phyloP scores from a whole-genome alignment of 2,888 invertebrate genomes.

The Zootermopsis nevadensis region DNA sequence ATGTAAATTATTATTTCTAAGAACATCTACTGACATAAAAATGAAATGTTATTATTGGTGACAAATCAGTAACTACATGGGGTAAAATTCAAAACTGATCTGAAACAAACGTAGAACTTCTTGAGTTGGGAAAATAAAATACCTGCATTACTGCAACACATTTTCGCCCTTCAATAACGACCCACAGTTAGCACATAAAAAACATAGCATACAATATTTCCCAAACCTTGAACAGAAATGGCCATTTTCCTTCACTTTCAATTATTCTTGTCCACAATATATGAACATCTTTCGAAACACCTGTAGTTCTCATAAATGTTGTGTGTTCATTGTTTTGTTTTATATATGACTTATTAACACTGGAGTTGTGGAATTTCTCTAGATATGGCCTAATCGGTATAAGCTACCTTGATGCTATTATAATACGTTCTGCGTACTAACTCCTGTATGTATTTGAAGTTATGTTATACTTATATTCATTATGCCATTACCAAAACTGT shows the following conservation, averaged over 20 bases:
- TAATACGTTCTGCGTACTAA: constrained; percentile 3
- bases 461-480: neutral
- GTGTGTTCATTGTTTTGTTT: neutral
- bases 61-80: no score
- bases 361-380: constrained; percentile 2
- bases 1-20: no score
- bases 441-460: neutral
- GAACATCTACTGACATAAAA: no score
- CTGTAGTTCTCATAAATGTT: neutral
- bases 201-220: neutral
- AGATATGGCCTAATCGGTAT: constrained; percentile 30
- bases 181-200: neutral
- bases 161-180: neutral
- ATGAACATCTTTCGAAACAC: neutral
- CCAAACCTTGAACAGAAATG: constrained; percentile 11
- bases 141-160: neutral
- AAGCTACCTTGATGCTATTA: constrained; percentile 35
- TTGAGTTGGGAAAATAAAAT: no score
- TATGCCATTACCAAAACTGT: neutral
- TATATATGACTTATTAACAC: neutral
- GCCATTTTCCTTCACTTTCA: constrained; percentile 16
- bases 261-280: constrained; percentile 10
- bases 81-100: no score
- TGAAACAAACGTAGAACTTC: no score
- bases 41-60: no score